Conservation (phyloP, 2,113 vertebrate genomes). For the Empidonax traillii region DNA sequence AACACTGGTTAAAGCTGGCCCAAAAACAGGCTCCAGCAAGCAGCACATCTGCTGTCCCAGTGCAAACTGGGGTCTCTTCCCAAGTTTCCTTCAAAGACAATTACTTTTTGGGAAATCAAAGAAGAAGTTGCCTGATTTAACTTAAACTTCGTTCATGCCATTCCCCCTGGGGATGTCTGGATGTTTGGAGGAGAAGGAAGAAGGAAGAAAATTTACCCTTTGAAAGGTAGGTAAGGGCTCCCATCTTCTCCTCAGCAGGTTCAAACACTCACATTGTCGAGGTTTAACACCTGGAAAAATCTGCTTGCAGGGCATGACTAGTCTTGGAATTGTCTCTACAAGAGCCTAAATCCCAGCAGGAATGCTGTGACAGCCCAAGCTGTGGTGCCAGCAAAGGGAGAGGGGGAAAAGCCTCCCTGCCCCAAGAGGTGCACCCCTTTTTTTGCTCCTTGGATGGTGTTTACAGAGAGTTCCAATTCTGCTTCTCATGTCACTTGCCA, state of each 20-base stretch:
- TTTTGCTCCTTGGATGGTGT: background rate
- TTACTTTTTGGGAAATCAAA: background rate
- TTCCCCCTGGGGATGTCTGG: background rate
- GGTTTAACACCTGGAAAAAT: slow-evolving; percentile 9
- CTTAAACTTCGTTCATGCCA: background rate
- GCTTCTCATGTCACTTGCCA: background rate
- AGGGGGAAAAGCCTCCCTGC: background rate
- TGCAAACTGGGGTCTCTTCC: background rate
- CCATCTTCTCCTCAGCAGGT: background rate
- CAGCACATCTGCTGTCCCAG: background rate
- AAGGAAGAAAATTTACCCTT: background rate
- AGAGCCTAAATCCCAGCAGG: background rate
- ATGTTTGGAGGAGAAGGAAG: background rate
- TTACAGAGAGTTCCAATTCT: background rate
- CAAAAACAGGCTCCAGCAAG: background rate
- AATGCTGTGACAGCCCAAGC: background rate
- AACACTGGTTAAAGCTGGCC: background rate
- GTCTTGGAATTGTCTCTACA: background rate
- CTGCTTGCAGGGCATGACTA: background rate
- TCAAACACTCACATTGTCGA: background rate
- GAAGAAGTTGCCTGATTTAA: background rate
- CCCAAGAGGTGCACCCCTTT: background rate
- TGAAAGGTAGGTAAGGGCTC: background rate
- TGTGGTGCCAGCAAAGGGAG: background rate
- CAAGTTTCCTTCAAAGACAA: background rate